phyloP scores from a whole-genome alignment of 2,888 invertebrate species.

The Calameuta filiformis region DNA sequence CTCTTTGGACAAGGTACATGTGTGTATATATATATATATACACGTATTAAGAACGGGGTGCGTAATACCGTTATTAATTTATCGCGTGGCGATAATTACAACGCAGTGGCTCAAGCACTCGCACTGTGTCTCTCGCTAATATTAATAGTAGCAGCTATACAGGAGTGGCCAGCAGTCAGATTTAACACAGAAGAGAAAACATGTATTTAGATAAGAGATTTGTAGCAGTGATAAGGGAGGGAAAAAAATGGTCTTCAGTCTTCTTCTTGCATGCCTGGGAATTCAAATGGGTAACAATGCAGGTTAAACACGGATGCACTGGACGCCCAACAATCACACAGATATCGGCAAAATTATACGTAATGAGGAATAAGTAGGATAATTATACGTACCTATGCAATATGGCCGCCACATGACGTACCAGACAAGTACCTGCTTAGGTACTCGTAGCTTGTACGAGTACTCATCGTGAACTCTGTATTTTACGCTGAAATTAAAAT shows the following conservation, averaged over 20 bases:
- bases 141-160: neutral
- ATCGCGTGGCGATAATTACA: neutral
- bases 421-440: neutral
- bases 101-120: neutral
- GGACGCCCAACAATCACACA: neutral
- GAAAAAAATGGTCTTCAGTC: neutral
- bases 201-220: neutral
- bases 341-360: constrained; percentile 20
- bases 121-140: neutral
- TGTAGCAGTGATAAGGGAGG: neutral
- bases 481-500: constrained; percentile 38
- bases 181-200: neutral
- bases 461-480: constrained; percentile 10
- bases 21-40: neutral
- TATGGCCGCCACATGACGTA: neutral
- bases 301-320: neutral
- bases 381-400: constrained; percentile 8
- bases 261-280: neutral
- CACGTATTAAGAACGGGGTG: neutral
- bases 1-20: neutral
- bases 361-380: constrained; percentile 20
- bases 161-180: neutral
- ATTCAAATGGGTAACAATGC: neutral
- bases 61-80: neutral
- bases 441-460: neutral